A percentile compares a stretch with the other conserved stretches of the same genome.
Evolutionary conservation across 2,888 invertebrate species (phyloP).

Genomic region (Tipula helvola): DNA sequence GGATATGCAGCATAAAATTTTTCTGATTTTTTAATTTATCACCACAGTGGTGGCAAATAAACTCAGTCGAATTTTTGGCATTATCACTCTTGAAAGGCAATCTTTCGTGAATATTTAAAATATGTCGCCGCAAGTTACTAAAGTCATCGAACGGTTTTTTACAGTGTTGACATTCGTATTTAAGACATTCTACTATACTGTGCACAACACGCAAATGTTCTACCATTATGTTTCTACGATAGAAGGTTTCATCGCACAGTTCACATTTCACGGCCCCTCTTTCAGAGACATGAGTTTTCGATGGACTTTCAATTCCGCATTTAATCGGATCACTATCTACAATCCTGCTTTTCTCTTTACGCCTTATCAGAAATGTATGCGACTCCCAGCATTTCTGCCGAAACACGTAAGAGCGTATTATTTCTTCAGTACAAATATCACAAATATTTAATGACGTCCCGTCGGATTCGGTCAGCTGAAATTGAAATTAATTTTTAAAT

Average conservation of each 20-base stretch:
- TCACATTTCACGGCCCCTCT: not conserved
- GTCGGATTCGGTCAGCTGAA: not conserved
- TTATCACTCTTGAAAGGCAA: no score
- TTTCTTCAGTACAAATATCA: not conserved
- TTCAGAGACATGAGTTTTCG: not conserved
- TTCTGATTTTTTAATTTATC: not conserved
- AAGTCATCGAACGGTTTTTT: not conserved
- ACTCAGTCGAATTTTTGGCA: no score
- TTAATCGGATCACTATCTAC: not conserved
- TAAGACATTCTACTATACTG: not conserved
- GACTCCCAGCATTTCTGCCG: slow-evolving; percentile 1
- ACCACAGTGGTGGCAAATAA: not conserved
- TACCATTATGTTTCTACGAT: not conserved
- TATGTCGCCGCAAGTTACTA: not conserved
- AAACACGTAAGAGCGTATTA: not conserved
- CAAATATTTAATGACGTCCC: not conserved
- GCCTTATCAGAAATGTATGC: not conserved
- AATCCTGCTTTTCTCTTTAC: not conserved
- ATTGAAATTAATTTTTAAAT: not conserved
- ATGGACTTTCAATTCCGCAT: not conserved
- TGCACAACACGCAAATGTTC: not conserved
- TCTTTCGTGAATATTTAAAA: not conserved
- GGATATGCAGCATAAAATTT: not conserved
- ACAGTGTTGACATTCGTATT: not conserved
- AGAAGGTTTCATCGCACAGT: not conserved